Evolutionary conservation across 1,140 invertebrate species (phyloP), one percentile per base, ranked within the genome.

Genomic region (Zaprionus lachaisei): DNA sequence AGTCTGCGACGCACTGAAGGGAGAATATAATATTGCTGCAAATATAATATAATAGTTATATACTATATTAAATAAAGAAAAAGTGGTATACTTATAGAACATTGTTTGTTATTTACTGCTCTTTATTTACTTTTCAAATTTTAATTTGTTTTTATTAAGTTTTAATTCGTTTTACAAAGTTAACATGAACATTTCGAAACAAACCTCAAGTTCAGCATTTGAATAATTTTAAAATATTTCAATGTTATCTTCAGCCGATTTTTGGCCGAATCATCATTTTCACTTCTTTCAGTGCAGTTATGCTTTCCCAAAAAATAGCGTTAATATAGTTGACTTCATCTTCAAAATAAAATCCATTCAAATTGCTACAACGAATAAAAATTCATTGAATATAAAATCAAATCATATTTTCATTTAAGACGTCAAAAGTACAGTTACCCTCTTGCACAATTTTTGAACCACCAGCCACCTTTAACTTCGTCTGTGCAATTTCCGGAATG

Each of bases 361-460:
- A 37, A 37, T 3, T 3, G 34, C 41, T 44, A n/a, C 6, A 44
- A 44, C 2, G 2, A n/a, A 0, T 2, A 6, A 17, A 41, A 44
- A 44, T 5, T 17, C 15, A 15, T n/a, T 6, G 0, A n/a, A 28
- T 28, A 44, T 44, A 44, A 41, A 41, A n/a, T 5, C 0, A 41
- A n/a, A n/a, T 5, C 0, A 28, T 2, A 41, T 15, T 5, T 41
- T 41, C 0, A 41, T 41, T 44, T n/a, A 2, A 17, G n/a, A 2
- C 6, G 0, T 1, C 2, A 17, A 44, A 44, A 17, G 4, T 1
- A 12, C 9, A 14, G 11, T 14, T 37, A 37, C 34, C 34, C 4
- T 0, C 0, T 14, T 37, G 5, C 6, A 7, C 41, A 44, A 11
- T 0, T 9, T 0, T 2, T 15, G 15, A 7, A 44, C 41, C 41